Evolutionary conservation across 2,113 vertebrate species (phyloP).

Genomic region (Centropus unirufus): DNA sequence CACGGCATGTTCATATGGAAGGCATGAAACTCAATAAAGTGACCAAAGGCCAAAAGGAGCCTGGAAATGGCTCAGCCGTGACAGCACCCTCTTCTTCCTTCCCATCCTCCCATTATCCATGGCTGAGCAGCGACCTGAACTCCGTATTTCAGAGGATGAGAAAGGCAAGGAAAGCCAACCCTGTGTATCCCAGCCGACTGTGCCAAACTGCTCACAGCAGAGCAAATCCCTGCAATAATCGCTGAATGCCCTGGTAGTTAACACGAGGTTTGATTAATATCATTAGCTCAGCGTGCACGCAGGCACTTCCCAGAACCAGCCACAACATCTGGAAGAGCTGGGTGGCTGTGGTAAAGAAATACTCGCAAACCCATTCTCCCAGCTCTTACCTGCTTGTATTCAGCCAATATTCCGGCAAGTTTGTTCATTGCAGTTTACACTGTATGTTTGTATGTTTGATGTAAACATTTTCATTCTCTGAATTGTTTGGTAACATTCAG

Average conservation of each 20-base stretch:
- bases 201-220: neutral
- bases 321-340: neutral
- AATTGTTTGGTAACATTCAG: neutral
- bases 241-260: neutral
- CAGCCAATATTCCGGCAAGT: neutral
- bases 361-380: neutral
- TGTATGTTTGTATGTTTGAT: neutral
- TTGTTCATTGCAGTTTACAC: neutral
- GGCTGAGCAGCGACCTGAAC: neutral
- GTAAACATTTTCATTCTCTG: neutral
- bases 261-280: neutral
- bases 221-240: neutral
- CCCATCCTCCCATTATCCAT: neutral
- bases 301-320: neutral
- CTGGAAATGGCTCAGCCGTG: rapidly evolving
- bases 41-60: neutral
- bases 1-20: rapidly evolving
- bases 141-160: neutral
- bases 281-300: neutral
- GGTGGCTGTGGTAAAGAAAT: neutral
- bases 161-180: neutral
- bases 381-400: neutral
- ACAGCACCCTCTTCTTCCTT: neutral
- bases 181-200: neutral
- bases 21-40: neutral